Conservation (phyloP, 2,888 invertebrate species). For the Frankliniella fusca region DNA sequence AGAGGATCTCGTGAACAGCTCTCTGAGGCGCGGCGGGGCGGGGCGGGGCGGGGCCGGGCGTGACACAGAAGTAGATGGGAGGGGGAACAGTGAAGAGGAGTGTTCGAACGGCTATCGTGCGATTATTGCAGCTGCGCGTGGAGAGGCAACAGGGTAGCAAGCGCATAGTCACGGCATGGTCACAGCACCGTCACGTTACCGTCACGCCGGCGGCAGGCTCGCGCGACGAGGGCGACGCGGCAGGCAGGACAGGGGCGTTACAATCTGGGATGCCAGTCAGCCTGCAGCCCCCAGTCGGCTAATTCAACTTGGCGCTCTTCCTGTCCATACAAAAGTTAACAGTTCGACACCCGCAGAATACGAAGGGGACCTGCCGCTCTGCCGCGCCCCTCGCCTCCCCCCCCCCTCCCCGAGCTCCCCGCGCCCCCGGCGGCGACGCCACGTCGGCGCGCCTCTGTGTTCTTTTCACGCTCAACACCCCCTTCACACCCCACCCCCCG, state of each 20-base stretch:
- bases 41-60: neutral
- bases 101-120: no score
- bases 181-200: no score
- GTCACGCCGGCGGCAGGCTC: neutral
- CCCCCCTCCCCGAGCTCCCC: neutral
- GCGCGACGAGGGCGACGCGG: neutral
- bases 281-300: neutral
- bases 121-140: no score
- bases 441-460: slow-evolving; percentile 15
- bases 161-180: no score
- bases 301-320: slow-evolving; percentile 26
- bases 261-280: slow-evolving; percentile 20
- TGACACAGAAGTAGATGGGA: neutral
- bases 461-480: slow-evolving; percentile 22
- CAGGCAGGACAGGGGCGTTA: neutral
- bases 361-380: neutral
- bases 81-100: no score
- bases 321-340: slow-evolving; percentile 26
- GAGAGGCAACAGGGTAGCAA: no score
- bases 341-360: slow-evolving; percentile 22
- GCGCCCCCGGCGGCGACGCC: no score
- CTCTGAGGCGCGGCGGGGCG: no score
- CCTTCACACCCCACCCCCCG: neutral
- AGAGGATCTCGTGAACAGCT: neutral
- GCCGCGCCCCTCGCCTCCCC: neutral